Base-by-base conservation (phyloP, 2,797 vertebrate species). In the Otolemur crassicaudatus region DNA sequence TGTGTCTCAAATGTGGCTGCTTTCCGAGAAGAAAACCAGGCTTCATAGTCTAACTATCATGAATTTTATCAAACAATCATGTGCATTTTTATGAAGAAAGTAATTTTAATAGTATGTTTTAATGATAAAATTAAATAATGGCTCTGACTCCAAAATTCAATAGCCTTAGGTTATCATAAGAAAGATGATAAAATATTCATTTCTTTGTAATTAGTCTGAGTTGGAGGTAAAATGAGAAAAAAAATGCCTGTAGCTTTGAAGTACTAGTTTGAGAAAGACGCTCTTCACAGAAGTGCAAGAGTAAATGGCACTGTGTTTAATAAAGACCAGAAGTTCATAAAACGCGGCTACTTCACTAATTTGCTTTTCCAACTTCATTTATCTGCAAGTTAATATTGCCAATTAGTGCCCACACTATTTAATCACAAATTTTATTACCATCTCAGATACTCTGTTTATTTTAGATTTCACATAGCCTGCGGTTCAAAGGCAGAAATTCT, bases 151-250 rank as follows among this genome's bases (percentile, higher is more conserved):
- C 97, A 97, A 98, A 98, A 98, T 98, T 97, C 98, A 98, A 93
- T 98, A 97, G 93, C 98, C 97, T 94, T 94, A 84, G 96, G 98
- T 98, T 98, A 97, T 98, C 97, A 98, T 98, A 98, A 94, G 94
- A 95, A 91, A 97, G 96, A 81, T 82, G 92, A 98, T 98, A 97
- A 98, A 98, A 98, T 98, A 98, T 98, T 98, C 0, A 98, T 98
- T 93, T 96, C 97, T 97, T 97, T 97, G 86, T 98, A 98, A 98
- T 98, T 98, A 98, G 95, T 96, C 85, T 98, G 97, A 98, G 90
- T 97, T 97, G 92, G 83, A 96, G 91, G 92, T 95, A 94, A 97
- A 94, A 97, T 93, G 80, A 53, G 56, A 31, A n/a, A 96, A 96
- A 94, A 97, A 96, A 92, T 14, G 53, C 90, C 88, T 93, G 65